Conservation (phyloP, 2,797 vertebrate species). For the Rhynchonycteris naso region DNA sequence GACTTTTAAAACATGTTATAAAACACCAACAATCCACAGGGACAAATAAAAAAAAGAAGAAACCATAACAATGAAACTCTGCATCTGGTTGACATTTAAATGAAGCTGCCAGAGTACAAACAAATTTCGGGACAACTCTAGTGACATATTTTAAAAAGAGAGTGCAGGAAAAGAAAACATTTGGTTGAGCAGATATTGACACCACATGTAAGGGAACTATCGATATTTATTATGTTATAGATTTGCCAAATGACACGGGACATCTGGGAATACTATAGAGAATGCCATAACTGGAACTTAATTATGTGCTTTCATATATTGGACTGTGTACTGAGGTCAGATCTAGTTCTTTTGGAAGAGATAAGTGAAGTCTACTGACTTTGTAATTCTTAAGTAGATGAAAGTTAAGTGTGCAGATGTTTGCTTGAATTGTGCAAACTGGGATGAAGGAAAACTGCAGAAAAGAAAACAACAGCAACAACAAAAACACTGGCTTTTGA, state of each 20-base stretch:
- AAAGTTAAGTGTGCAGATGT: conserved; percentile 64
- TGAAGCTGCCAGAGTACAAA: conserved; percentile 81
- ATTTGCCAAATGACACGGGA: conserved; percentile 83
- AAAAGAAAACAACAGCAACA: background rate
- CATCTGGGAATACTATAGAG: conserved; percentile 80
- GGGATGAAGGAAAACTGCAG: background rate
- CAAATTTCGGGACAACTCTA: conserved; percentile 81
- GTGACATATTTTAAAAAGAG: conserved; percentile 73
- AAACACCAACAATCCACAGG: conserved; percentile 48
- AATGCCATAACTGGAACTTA: conserved; percentile 78
- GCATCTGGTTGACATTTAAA: conserved; percentile 86
- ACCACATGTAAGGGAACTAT: conserved; percentile 78
- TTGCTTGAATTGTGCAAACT: background rate
- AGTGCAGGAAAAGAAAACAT: conserved; percentile 72
- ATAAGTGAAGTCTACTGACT: conserved; percentile 71
- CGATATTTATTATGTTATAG: conserved; percentile 83
- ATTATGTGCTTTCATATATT: conserved; percentile 76
- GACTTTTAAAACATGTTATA: conserved; percentile 49
- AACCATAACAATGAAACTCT: conserved; percentile 59
- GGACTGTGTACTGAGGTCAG: conserved; percentile 73
- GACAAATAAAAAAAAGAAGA: conserved; percentile 24
- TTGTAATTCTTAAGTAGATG: conserved; percentile 75
- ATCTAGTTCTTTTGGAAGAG: conserved; percentile 76
- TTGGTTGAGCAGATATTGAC: conserved; percentile 76
- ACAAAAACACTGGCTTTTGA: background rate